Conservation (phyloP, 1,140 invertebrate species). For the Drosophila serrata region DNA sequence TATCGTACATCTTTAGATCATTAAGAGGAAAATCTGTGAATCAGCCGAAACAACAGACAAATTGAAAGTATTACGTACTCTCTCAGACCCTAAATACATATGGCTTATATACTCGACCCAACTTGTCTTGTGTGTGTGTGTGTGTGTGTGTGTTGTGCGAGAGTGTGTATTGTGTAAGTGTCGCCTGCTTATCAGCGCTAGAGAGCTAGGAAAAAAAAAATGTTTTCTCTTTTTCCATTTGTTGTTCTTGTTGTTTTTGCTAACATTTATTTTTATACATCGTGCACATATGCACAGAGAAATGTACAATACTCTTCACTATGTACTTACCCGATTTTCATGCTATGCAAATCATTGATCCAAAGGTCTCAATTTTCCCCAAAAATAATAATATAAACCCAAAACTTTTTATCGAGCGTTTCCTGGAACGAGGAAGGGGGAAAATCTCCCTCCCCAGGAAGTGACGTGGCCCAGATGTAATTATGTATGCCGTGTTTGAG, state of each 20-base stretch:
- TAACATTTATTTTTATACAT: conserved; percentile 78
- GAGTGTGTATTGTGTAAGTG: conserved; percentile 54
- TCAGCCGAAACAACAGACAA: conserved; percentile 37
- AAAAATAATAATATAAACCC: conserved; percentile 6
- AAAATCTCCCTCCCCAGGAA: conserved; percentile 10
- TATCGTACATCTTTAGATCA: conserved; percentile 18
- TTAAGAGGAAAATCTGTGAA: conserved; percentile 19
- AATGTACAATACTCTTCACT: conserved; percentile 27
- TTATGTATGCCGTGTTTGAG: conserved; percentile 22
- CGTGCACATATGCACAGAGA: conserved; percentile 43
- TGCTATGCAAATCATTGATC: conserved; percentile 10
- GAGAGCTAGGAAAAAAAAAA: conserved; percentile 79
- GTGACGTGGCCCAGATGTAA: conserved; percentile 34
- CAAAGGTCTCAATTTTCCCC: conserved; percentile 24
- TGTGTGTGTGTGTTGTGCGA: conserved; percentile 10
- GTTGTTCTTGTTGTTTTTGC: conserved; percentile 46
- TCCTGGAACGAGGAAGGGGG: not conserved
- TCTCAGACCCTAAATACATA: conserved; percentile 26
- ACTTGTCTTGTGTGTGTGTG: not conserved
- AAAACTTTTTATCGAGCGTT: conserved; percentile 3
- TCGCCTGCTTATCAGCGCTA: conserved; percentile 70
- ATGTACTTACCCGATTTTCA: conserved; percentile 5
- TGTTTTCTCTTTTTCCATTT: conserved; percentile 74
- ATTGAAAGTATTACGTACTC: conserved; percentile 36
- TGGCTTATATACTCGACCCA: conserved; percentile 27